phyloP scores from a whole-genome alignment of 2,888 invertebrate species.

The Erebia epiphron region DNA sequence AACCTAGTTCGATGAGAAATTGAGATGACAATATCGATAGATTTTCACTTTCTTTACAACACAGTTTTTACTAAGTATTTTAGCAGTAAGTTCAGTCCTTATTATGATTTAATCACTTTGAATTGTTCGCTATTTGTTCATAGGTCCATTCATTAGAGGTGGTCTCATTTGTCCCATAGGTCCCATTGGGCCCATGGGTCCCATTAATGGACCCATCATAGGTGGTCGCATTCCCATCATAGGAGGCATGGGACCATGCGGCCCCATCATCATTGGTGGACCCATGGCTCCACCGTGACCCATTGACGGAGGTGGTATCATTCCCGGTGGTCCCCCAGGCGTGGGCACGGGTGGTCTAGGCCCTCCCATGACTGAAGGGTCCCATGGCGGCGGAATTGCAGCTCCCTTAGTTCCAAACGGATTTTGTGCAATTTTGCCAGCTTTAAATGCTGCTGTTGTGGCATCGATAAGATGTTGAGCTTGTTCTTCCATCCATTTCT shows the following conservation, averaged over 20 bases:
- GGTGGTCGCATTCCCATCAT: conserved; percentile 87
- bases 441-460: conserved; percentile 98
- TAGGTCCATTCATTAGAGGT: conserved; percentile 87
- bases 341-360: conserved; percentile 78
- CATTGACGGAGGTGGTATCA: conserved; percentile 82
- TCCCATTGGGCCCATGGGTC: conserved; percentile 84
- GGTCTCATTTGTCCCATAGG: conserved; percentile 89
- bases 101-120: conserved; percentile 14
- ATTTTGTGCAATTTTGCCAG: conserved; percentile 97
- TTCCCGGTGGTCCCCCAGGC: conserved; percentile 85
- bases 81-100: conserved; percentile 22
- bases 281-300: conserved; percentile 88
- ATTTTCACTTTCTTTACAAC: neutral
- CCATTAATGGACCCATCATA: conserved; percentile 86
- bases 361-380: conserved; percentile 84
- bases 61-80: neutral
- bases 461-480: conserved; percentile 99
- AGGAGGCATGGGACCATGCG: conserved; percentile 90
- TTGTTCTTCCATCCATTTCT: conserved; percentile 99
- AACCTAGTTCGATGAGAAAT: neutral
- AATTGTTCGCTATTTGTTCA: conserved; percentile 69
- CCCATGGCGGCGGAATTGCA: conserved; percentile 91
- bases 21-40: neutral
- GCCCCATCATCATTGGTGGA: conserved; percentile 92
- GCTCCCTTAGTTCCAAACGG: conserved; percentile 92